Evolutionary conservation across 2,797 vertebrate species (phyloP), one percentile per base, ranked within the genome.

Genomic region (Hylomyscus alleni): DNA sequence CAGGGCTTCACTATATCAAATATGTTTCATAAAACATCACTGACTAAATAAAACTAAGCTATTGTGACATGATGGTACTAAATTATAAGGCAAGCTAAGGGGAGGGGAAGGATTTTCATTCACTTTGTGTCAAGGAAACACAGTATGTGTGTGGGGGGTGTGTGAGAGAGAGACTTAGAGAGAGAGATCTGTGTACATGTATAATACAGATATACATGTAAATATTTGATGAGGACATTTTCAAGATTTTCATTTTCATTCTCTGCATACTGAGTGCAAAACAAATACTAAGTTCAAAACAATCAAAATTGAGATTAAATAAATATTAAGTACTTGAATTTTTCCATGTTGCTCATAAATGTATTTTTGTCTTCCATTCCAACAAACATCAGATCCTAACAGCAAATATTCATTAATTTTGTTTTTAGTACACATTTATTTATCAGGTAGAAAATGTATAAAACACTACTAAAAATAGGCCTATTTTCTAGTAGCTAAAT

Each of bases 381-480:
- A 84, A 6, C n/a, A 93, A 93, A 8, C 78, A 60, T 72, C 91
- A 93, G 85, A 77, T 4, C 54, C 29, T 88, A 34, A 75, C 31
- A 93, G 31, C 6, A 94, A 95, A 95, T 86, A 84, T 72, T 80
- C 20, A 91, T 54, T 91, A 77, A 95, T 91, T 96, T 92, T 91
- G n/a, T 22, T 26, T 58, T 95, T 67, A 92, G 20, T 22, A 29
- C 17, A 65, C 1, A 40, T 14, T 82, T 93, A 89, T 11, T 24
- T 6, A 89, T 62, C 62, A 96, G 20, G 78, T 91, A 89, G 44
- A 89, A 95, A 94, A 77, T 89, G 52, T 8, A 29, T 94, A 80
- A 89, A 22, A 15, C 56, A 52, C 50, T 65, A 6, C 17, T 90
- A 87, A 91, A 85, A 56, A 69, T 73, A 94, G 44, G 37, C 6